Conservation (phyloP, 1,140 invertebrate species). For the Dolichoris vasculosae region DNA sequence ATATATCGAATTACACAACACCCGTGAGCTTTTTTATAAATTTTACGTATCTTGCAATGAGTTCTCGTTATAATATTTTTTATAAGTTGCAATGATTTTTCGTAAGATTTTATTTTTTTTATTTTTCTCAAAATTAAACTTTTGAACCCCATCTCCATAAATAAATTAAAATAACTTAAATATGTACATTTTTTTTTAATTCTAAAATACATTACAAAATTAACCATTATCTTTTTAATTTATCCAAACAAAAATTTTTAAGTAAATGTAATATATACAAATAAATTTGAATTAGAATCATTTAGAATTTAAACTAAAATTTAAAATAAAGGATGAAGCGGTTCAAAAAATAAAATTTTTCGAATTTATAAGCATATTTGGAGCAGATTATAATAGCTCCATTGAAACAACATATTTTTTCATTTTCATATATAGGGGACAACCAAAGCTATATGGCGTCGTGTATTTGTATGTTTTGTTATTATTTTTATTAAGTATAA, state of each 20-base stretch:
- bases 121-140: constrained; percentile 13
- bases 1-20: constrained; percentile 51
- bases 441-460: constrained; percentile 40
- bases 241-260: constrained; percentile 16
- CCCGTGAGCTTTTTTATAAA: constrained; percentile 34
- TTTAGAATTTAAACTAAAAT: not conserved
- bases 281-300: not conserved
- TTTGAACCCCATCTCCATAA: constrained; percentile 3
- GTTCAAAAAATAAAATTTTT: constrained; percentile 34
- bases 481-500: constrained; percentile 31
- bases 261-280: not conserved
- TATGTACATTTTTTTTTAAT: constrained; percentile 1
- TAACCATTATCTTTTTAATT: not conserved
- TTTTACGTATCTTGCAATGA: not conserved
- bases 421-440: constrained; percentile 13
- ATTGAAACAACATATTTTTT: constrained; percentile 26
- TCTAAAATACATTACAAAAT: not conserved
- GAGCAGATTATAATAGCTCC: constrained; percentile 22
- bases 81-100: not conserved
- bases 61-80: not conserved
- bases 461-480: constrained; percentile 22
- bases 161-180: constrained; percentile 13
- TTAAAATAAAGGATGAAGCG: not conserved
- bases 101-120: constrained; percentile 20
- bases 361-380: not conserved